Percentiles rank a stretch among this genome's conserved stretches.
phyloP scores from a whole-genome alignment of 2,113 vertebrate genomes.

The Nerophis ophidion region DNA sequence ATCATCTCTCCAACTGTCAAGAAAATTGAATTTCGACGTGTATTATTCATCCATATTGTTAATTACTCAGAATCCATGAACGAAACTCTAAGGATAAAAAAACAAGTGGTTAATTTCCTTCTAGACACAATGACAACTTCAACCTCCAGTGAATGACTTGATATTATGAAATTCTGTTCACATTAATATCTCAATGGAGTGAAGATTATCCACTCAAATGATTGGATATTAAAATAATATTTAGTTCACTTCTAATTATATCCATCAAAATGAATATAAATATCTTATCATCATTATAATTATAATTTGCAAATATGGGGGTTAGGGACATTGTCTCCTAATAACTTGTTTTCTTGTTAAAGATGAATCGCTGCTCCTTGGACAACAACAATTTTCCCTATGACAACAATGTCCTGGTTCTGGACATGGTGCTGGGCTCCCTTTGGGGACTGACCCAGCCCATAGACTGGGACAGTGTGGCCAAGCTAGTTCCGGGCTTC shows the following conservation, averaged over 20 bases:
- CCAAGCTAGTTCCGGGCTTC: slow-evolving; percentile 90
- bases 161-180: too few species aligned
- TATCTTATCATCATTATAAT: too few species aligned
- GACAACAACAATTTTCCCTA: slow-evolving; percentile 93
- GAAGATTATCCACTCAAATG: too few species aligned
- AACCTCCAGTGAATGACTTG: not conserved
- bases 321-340: too few species aligned
- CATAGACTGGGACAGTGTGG: slow-evolving; percentile 93
- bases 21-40: not conserved
- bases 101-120: not conserved
- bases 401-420: slow-evolving; percentile 89
- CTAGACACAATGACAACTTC: not conserved
- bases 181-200: too few species aligned
- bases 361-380: slow-evolving; percentile 87
- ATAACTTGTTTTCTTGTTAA: slow-evolving; percentile 29
- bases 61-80: not conserved
- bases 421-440: slow-evolving; percentile 95
- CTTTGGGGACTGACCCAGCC: slow-evolving; percentile 83
- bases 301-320: too few species aligned
- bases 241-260: too few species aligned
- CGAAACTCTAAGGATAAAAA: not conserved
- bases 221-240: too few species aligned
- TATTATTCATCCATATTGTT: not conserved
- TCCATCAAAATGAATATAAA: too few species aligned
- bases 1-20: slow-evolving; percentile 10